These are phyloP conservation scores for Gadopsis marmoratus DNA, from an alignment of 2,797 vertebrate species.

Conservation along the genomic window DNA sequence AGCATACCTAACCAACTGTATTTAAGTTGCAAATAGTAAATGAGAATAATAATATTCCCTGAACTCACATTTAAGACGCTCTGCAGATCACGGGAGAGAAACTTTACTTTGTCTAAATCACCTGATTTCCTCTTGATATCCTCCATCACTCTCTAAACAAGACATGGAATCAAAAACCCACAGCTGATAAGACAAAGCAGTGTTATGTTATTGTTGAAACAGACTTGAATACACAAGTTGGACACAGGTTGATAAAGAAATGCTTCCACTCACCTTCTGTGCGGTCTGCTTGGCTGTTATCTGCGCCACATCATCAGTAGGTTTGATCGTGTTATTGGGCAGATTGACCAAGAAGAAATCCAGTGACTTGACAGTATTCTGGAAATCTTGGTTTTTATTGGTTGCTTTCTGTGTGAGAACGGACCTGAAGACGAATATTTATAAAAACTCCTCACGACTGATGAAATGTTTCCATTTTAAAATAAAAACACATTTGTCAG, in stretches of 20 bases:
- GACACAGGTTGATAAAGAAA: background rate
- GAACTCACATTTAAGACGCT: slow-evolving; percentile 86
- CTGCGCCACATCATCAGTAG: slow-evolving; percentile 85
- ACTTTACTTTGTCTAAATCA: slow-evolving; percentile 80
- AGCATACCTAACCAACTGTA: background rate
- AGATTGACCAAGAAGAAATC: slow-evolving; percentile 92
- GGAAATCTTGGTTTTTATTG: slow-evolving; percentile 90
- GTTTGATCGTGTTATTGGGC: slow-evolving; percentile 84
- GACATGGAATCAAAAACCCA: background rate
- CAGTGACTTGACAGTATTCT: slow-evolving; percentile 87
- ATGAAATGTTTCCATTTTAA: background rate
- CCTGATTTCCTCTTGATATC: slow-evolving; percentile 89
- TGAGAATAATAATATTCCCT: background rate
- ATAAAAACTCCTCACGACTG: background rate
- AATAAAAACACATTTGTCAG: background rate
- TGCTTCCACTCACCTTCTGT: slow-evolving; percentile 87
- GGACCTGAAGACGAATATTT: slow-evolving; percentile 77
- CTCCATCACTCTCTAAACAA: slow-evolving; percentile 86
- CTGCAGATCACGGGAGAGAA: slow-evolving; percentile 88
- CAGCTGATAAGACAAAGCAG: background rate
- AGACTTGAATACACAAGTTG: background rate
- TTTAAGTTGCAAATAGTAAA: background rate
- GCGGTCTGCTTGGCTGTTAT: slow-evolving; percentile 88
- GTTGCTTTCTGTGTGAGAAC: slow-evolving; percentile 84
- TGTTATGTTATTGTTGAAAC: background rate